These are phyloP conservation scores for Crypturellus undulatus DNA, from an alignment of 2,113 vertebrate species.

Conservation along the genomic window DNA sequence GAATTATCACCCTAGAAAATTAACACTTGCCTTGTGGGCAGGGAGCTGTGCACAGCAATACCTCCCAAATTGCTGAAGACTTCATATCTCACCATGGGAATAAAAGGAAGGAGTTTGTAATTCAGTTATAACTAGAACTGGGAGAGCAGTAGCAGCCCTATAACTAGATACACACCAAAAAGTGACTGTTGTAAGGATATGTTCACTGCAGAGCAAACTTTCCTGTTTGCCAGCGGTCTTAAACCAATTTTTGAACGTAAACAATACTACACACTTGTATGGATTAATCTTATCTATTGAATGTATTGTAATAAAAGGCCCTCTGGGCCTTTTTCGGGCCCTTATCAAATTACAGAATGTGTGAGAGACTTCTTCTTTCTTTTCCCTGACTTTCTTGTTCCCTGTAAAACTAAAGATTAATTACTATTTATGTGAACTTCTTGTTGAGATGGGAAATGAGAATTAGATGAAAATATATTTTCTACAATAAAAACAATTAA, in stretches of 20 bases:
- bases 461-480: neutral
- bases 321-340: conserved; percentile 3
- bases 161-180: neutral
- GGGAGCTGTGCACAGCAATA: accelerated
- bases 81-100: neutral
- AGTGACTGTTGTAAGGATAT: neutral
- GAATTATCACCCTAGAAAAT: neutral
- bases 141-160: neutral
- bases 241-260: conserved; percentile 52
- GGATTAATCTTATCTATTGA: conserved; percentile 63
- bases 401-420: conserved; percentile 54
- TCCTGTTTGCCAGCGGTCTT: neutral
- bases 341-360: conserved; percentile 42
- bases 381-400: neutral
- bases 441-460: neutral
- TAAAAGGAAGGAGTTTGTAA: neutral
- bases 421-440: conserved; percentile 19
- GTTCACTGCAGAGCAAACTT: conserved; percentile 20
- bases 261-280: neutral
- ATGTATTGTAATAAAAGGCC: conserved; percentile 55
- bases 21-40: neutral
- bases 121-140: neutral
- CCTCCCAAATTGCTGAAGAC: neutral
- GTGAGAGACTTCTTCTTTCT: conserved; percentile 28
- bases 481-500: neutral